Percentiles rank a stretch among this genome's conserved stretches.
Evolutionary conservation across 2,113 vertebrate species (phyloP).

Genomic region (Pitta sordida): DNA sequence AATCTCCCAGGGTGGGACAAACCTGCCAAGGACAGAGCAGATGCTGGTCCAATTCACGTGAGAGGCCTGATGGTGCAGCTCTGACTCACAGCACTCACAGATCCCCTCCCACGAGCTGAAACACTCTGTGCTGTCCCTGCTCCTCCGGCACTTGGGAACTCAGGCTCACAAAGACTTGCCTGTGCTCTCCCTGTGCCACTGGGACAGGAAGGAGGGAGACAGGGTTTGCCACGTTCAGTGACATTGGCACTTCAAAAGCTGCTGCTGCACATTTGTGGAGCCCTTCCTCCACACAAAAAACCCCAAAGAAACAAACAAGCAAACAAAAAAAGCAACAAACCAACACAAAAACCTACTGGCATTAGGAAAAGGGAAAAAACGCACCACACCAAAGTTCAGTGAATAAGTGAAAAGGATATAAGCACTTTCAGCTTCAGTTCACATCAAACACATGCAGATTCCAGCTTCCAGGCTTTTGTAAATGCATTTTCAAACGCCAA

Average conservation of each 20-base stretch:
- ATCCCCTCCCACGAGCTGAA: not conserved
- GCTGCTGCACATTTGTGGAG: not conserved
- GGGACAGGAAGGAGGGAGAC: not conserved
- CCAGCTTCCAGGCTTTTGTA: not conserved
- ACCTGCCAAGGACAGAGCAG: not conserved
- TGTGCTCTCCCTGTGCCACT: not conserved
- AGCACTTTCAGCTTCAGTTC: not conserved
- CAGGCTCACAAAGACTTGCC: not conserved
- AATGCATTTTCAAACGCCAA: not conserved
- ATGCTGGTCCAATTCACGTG: not conserved
- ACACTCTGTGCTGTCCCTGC: not conserved
- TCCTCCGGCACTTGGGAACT: not conserved
- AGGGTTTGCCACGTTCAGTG: fast-evolving
- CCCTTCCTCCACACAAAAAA: not conserved
- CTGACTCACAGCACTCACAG: not conserved
- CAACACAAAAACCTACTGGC: not conserved
- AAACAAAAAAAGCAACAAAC: no score
- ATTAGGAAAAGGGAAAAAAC: not conserved
- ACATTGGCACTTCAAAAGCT: not conserved
- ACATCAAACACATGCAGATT: not conserved
- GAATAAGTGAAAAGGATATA: not conserved
- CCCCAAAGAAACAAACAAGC: not conserved
- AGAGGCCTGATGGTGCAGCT: not conserved
- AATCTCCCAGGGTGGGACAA: not conserved
- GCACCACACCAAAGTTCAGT: not conserved